phyloP scores from a whole-genome alignment of 1,140 invertebrate genomes.

The Drosophila eugracilis region DNA sequence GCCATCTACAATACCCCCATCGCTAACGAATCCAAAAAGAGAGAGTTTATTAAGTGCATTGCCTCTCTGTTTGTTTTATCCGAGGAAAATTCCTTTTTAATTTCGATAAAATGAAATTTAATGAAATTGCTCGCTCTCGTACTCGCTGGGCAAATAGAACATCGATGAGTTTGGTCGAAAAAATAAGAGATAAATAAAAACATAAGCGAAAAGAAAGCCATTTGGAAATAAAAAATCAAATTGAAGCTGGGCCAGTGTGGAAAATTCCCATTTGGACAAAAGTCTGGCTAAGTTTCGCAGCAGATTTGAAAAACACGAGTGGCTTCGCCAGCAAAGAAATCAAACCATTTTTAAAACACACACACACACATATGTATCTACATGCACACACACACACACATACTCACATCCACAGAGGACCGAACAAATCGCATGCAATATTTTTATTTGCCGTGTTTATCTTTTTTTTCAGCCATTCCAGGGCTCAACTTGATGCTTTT shows the following conservation, averaged over 20 bases:
- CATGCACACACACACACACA: too few species aligned
- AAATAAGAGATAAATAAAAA: conserved; percentile 32
- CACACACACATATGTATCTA: too few species aligned
- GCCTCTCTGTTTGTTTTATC: conserved; percentile 25
- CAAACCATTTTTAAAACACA: conserved; percentile 27
- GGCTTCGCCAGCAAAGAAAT: conserved; percentile 31
- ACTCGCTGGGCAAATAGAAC: conserved; percentile 18
- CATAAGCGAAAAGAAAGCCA: conserved; percentile 23
- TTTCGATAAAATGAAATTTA: conserved; percentile 56
- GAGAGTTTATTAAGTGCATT: conserved; percentile 31
- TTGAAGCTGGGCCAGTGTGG: background rate
- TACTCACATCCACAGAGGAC: conserved; percentile 6
- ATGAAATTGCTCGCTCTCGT: conserved; percentile 28
- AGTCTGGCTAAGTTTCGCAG: conserved; percentile 13
- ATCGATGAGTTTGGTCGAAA: background rate
- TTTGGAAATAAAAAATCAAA: conserved; percentile 45
- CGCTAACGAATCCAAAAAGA: conserved; percentile 29
- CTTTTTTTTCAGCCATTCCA: conserved; percentile 20
- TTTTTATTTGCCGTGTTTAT: conserved; percentile 23
- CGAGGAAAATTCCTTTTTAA: conserved; percentile 37
- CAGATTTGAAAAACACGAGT: conserved; percentile 37
- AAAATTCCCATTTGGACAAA: conserved; percentile 20
- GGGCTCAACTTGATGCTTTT: conserved; percentile 37
- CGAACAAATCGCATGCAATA: conserved; percentile 42
- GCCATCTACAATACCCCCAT: too few species aligned